Base-by-base conservation (phyloP, 2,888 invertebrate species). In the Thymelicus sylvestris region DNA sequence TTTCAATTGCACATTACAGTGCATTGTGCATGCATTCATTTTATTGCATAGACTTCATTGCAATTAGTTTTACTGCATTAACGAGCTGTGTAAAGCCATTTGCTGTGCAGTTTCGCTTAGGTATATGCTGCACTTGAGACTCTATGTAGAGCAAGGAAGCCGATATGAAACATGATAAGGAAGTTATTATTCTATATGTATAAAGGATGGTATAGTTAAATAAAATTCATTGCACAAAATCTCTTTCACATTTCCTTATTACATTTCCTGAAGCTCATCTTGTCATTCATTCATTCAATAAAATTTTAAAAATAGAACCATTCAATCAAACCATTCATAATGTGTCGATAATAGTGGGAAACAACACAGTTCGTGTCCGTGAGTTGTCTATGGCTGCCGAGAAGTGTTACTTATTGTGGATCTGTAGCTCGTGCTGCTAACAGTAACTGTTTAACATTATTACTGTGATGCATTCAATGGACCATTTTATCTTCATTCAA, bases 61-160 rank as follows among this genome's bases (percentile, higher is more conserved):
- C 67, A 60, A 67, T 67, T 67, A 67, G 48, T 52, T 67, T 61
- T 67, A 67, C 62, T 67, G 52, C 67, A 67, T 67, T 67, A 67
- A 67, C 67, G 67, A 67, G 50, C 67, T 24, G 52, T 52, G 50
- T 61, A 48, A 52, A 44, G 48, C 44, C 19, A 62, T 55, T 50
- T 39, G 50, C 60, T 50, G 41, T 39, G 59, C 66, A 66, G 47
- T 59, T 66, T 66, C 10, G 48, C 55, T 39, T 59, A n/a, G n/a
- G n/a, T n/a, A 38, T 4, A 19, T 31, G 38, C 31, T 47, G 41
- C 7, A 41, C 12, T 10, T 44, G 44, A 44, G 44, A 44, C 44
- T 12, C 44, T 44, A 44, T 44, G 44, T 44, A 44, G 10, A 44
- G 44, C 44, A 44, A 4, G 41, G 41, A 41, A 41, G 31, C 31